A percentile compares a stretch with the other conserved stretches of the same genome.
phyloP scores from a whole-genome alignment of 2,113 vertebrate species.

The Myotis davidii region DNA sequence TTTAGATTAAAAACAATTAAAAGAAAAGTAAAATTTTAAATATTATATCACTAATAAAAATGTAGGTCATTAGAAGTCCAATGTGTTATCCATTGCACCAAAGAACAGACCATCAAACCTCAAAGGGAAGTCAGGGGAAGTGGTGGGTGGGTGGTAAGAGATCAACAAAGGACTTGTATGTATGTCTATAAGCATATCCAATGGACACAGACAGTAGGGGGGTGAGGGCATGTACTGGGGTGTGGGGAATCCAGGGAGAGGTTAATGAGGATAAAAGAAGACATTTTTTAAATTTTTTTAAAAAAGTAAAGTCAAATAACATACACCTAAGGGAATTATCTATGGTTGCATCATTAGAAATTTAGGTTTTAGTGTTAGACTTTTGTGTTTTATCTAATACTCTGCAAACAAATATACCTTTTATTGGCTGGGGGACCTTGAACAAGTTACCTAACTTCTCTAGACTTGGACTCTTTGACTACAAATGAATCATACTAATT shows the following conservation, averaged over 20 bases:
- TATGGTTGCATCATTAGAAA: not conserved
- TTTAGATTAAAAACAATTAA: not conserved
- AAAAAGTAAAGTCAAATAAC: not conserved
- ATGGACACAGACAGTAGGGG: too few relatives aligned
- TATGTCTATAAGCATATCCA: too few relatives aligned
- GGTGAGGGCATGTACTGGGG: too few relatives aligned
- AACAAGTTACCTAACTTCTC: not conserved
- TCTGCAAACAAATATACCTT: not conserved
- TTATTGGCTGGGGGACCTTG: not conserved
- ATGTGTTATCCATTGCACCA: too few relatives aligned
- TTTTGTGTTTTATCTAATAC: not conserved
- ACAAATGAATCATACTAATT: not conserved
- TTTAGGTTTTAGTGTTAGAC: not conserved
- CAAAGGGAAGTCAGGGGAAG: too few relatives aligned
- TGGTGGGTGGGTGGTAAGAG: too few relatives aligned
- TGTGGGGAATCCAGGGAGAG: too few relatives aligned
- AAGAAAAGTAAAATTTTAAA: not conserved
- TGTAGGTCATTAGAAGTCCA: too few relatives aligned
- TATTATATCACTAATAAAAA: not conserved
- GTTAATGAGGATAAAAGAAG: too few relatives aligned
- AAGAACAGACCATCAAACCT: too few relatives aligned
- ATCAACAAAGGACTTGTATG: too few relatives aligned
- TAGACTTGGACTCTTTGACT: not conserved
- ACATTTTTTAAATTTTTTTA: too few relatives aligned
- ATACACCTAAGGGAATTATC: not conserved